Percentiles rank a stretch among this genome's conserved stretches.
Conservation (phyloP, 2,113 vertebrate genomes). For the Nyctibius bracteatus region DNA sequence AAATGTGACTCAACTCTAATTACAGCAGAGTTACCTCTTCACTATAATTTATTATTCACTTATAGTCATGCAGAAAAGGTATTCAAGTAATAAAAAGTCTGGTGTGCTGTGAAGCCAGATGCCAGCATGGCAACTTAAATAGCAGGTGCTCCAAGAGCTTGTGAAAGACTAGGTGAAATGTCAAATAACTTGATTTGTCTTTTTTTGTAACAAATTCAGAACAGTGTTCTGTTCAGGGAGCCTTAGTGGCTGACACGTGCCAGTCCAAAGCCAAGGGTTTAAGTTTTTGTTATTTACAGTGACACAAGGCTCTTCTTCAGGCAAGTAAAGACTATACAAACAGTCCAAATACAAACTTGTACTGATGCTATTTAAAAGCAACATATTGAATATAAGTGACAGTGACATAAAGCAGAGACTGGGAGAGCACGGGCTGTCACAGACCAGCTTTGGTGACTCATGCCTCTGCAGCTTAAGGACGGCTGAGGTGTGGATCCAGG, state of each 20-base stretch:
- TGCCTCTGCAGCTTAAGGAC: background rate
- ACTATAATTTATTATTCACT: conserved; percentile 1
- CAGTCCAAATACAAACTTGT: background rate
- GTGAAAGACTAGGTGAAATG: background rate
- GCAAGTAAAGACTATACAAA: background rate
- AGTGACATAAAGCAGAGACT: background rate
- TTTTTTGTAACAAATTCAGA: background rate
- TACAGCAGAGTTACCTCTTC: background rate
- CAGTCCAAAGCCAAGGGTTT: background rate
- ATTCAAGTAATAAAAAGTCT: conserved; percentile 9
- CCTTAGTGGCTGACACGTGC: background rate
- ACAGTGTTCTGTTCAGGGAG: background rate
- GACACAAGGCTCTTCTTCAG: background rate
- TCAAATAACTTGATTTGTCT: background rate
- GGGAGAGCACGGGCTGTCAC: background rate
- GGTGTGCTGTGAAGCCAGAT: background rate
- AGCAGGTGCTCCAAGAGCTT: background rate
- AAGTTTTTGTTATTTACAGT: background rate
- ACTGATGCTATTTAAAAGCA: background rate
- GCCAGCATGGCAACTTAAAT: conserved; percentile 11
- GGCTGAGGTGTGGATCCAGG: background rate
- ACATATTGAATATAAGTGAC: background rate
- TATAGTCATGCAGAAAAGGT: background rate
- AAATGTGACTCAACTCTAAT: conserved; percentile 11
- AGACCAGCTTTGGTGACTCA: background rate